These are phyloP conservation scores for Macrosoma leucophasiata DNA, from an alignment of 2,888 invertebrate genomes.

Conservation along the genomic window DNA sequence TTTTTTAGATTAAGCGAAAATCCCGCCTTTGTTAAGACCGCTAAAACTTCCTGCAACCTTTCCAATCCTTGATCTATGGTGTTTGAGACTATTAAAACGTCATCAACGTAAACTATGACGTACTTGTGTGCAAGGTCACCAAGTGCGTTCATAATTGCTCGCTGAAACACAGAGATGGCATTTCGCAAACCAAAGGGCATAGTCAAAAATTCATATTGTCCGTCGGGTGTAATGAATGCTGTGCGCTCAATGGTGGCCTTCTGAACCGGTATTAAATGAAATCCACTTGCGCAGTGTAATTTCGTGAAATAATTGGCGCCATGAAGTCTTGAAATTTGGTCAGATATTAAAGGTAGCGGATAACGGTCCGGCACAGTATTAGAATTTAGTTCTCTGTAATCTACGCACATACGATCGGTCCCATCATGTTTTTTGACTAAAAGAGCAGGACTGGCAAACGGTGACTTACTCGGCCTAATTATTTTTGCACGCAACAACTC, in stretches of 20 bases:
- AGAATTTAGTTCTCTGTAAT: background rate
- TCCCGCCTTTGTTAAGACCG: slow-evolving; percentile 3
- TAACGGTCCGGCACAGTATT: background rate
- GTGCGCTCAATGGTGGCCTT: background rate
- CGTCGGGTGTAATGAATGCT: background rate
- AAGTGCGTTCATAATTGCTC: background rate
- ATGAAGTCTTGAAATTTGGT: background rate
- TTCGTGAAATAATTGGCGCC: background rate
- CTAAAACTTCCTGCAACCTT: slow-evolving; percentile 6
- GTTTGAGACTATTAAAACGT: too few species aligned
- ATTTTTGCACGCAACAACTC: slow-evolving; percentile 14
- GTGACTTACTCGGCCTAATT: background rate
- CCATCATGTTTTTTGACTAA: background rate
- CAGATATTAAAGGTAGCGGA: background rate
- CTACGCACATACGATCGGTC: background rate
- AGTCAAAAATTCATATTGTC: background rate
- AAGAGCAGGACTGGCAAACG: background rate
- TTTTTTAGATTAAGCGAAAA: slow-evolving; percentile 3
- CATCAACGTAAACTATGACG: background rate
- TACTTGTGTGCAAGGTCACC: background rate
- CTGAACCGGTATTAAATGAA: background rate
- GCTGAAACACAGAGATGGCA: background rate
- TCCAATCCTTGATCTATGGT: too few species aligned
- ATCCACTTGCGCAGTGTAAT: background rate
- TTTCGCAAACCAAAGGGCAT: background rate